Evolutionary conservation across 2,797 vertebrate species (phyloP).

Genomic region (Allochrocebus solatus): DNA sequence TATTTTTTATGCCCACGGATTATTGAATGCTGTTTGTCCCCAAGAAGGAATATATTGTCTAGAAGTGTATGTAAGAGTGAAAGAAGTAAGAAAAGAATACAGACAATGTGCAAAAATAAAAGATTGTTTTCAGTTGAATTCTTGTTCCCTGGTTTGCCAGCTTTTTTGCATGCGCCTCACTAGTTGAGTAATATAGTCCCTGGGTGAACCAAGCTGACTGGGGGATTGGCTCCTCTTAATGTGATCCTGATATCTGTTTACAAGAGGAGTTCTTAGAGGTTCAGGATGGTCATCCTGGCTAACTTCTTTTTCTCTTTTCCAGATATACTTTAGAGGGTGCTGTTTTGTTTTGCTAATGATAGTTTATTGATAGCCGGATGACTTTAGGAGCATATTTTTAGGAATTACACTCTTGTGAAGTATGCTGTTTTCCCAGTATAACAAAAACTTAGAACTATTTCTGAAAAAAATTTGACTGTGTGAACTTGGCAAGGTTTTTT

Average conservation of each 20-base stretch:
- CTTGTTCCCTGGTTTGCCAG: neutral
- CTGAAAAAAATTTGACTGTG: neutral
- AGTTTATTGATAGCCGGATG: neutral
- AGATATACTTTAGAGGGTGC: neutral
- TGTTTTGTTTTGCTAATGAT: neutral
- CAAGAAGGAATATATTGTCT: neutral
- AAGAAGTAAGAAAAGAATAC: neutral
- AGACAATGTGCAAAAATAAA: neutral
- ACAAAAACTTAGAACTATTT: constrained; percentile 7
- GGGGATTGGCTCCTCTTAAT: neutral
- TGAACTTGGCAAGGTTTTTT: constrained; percentile 3
- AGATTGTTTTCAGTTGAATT: neutral
- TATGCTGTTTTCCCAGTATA: neutral
- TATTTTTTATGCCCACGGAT: neutral
- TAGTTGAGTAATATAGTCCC: neutral
- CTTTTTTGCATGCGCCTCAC: neutral
- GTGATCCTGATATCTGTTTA: neutral
- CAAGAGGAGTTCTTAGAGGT: neutral
- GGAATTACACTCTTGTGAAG: neutral
- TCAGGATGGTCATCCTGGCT: neutral
- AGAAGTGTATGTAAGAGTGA: neutral
- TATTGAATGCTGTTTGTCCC: neutral
- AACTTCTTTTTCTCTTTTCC: neutral
- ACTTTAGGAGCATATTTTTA: neutral
- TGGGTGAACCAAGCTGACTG: neutral